phyloP scores from a whole-genome alignment of 2,888 invertebrate genomes.

The Eristalis tenax region DNA sequence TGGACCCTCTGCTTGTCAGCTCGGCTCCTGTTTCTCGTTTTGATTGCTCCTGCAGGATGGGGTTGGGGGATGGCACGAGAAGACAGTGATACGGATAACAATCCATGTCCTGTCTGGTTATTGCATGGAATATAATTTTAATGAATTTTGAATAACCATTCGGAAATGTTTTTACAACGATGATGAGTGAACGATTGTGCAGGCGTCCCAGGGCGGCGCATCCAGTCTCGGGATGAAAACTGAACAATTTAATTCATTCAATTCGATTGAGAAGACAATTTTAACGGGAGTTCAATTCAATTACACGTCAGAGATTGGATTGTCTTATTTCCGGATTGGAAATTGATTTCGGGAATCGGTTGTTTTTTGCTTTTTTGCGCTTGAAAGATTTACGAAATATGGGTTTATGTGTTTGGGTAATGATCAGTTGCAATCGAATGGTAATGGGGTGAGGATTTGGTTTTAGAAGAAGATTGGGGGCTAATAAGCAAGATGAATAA shows the following conservation, averaged over 20 bases:
- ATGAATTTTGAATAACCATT: slow-evolving; percentile 31
- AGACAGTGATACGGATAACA: not conserved
- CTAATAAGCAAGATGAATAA: no score
- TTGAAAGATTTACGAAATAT: not conserved
- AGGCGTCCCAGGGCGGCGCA: not conserved
- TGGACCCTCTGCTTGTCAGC: not conserved
- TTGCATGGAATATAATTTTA: slow-evolving; percentile 45
- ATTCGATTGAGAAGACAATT: slow-evolving; percentile 11
- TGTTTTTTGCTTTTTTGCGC: not conserved
- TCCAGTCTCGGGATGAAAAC: slow-evolving; percentile 18
- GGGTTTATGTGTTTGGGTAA: not conserved
- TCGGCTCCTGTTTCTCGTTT: not conserved
- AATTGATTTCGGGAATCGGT: slow-evolving; percentile 8
- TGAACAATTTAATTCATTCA: slow-evolving; percentile 39
- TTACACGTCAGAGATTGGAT: slow-evolving; percentile 36
- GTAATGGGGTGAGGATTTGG: no score
- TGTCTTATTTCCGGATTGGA: slow-evolving; percentile 23
- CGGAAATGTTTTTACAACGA: slow-evolving; percentile 2
- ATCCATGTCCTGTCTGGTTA: not conserved
- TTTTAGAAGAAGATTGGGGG: no score
- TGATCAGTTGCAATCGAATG: no score
- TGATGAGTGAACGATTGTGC: not conserved
- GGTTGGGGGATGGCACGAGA: not conserved
- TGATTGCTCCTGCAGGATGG: not conserved
- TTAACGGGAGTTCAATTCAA: slow-evolving; percentile 31